Base-by-base conservation (phyloP, 2,113 vertebrate species). In the Eudyptes chrysolophus region DNA sequence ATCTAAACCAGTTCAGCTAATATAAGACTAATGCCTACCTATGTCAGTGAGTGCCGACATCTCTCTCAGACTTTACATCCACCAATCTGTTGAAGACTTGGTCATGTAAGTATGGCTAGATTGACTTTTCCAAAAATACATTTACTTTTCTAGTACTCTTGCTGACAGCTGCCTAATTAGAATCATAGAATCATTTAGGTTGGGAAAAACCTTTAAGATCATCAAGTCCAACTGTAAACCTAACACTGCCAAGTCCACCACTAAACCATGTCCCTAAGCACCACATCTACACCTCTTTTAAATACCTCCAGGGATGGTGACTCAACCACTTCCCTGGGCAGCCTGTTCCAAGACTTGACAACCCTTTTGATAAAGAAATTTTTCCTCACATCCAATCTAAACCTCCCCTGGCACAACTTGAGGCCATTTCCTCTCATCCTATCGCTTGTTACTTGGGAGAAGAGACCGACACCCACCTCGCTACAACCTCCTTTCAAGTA, bases 41-140 rank as follows among this genome's bases (percentile, higher is more conserved):
- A 32, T 79, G 84, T 83, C 61, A 94, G 66, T 72, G 78, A 96
- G 54, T 81, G 81, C 51, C 44, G 93, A 71, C 16, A 57, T 51
- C 42, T 65, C 27, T 61, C 38, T 69, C 68, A 65, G 46, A 87
- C 12, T 46, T 46, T 25, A 84, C 26, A 97, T 84, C 71, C 93
- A 96, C 58, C 32, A 51, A 77, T 88, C 83, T 94, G 61, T 78
- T 98, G 88, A 97, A 95, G 93, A 92, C 77, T 87, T 42, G n/a
- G 13, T 51, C 52, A 46, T 19, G 11, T 64, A 48, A 8, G 18
- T 38, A 81, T 2, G 20, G 14, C 24, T 84, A 62, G 24, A 36
- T 5, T 40, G 17, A 22, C 29, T 83, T 70, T 85, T 69, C 54
- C 44, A 81, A 74, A 42, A 77, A 29, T 7, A 55, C 5, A 13